Evolutionary conservation across 2,888 invertebrate species (phyloP).

Genomic region (Tenthredo mesomela): DNA sequence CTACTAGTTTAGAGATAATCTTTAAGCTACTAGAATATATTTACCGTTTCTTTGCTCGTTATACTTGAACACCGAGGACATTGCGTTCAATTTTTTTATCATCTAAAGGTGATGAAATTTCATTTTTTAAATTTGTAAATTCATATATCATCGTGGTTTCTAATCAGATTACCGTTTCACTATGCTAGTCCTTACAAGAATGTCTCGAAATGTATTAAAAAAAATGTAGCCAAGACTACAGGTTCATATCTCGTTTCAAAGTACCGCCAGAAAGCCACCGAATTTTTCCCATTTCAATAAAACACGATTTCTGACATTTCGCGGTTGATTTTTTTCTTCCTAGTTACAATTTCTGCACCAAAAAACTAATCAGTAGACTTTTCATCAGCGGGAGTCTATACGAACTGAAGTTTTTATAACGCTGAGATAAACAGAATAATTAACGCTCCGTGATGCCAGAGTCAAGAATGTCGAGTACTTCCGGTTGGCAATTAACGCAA

Average conservation of each 20-base stretch:
- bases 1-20: constrained; percentile 6
- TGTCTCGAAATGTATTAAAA: no score
- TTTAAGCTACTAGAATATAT: background rate
- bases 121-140: no score
- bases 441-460: constrained; percentile 30
- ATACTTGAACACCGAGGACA: background rate
- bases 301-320: no score
- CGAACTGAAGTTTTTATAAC: background rate
- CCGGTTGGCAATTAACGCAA: constrained; percentile 50
- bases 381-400: background rate
- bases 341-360: no score
- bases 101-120: background rate
- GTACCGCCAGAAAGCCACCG: no score
- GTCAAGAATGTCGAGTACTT: constrained; percentile 47
- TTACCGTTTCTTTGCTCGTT: background rate
- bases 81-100: background rate
- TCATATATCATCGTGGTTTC: no score
- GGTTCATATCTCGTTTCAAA: no score
- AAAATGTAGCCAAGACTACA: no score
- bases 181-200: no score
- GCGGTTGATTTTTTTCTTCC: no score
- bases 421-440: constrained; percentile 44
- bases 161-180: no score
- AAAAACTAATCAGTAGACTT: background rate
- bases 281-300: no score